Conservation (phyloP, 2,797 vertebrate genomes). For the Amphiprion clarkii region DNA sequence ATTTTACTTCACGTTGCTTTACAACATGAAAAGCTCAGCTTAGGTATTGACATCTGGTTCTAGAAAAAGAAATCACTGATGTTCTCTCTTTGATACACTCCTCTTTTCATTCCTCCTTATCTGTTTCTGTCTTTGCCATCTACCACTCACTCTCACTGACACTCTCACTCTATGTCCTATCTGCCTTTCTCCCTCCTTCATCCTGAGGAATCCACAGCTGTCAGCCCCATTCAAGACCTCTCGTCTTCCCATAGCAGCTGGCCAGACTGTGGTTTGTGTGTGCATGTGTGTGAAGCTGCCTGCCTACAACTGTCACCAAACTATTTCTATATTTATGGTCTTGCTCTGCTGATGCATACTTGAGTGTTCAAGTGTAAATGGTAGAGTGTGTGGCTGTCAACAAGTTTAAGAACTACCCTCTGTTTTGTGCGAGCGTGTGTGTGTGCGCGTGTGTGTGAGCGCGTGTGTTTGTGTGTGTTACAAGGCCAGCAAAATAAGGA, state of each 20-base stretch:
- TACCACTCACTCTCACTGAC: constrained; percentile 9
- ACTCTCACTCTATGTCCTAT: constrained; percentile 28
- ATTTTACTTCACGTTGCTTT: too few relatives aligned
- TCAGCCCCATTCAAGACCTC: constrained; percentile 75
- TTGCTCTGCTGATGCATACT: constrained; percentile 63
- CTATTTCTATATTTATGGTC: constrained; percentile 74
- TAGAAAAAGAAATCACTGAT: constrained; percentile 2
- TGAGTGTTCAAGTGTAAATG: constrained; percentile 65
- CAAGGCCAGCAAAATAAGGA: constrained; percentile 10
- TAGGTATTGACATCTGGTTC: neutral
- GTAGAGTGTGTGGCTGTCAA: constrained; percentile 61
- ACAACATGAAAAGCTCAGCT: neutral
- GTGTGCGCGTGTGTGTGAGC: neutral
- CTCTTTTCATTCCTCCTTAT: constrained; percentile 17
- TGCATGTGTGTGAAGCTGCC: constrained; percentile 21
- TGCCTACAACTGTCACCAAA: constrained; percentile 71
- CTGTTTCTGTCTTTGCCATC: constrained; percentile 2
- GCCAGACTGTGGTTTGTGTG: constrained; percentile 50
- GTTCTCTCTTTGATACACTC: neutral
- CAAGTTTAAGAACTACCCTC: constrained; percentile 44
- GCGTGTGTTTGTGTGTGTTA: constrained; percentile 7
- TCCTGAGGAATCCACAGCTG: constrained; percentile 83
- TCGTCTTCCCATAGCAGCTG: constrained; percentile 77
- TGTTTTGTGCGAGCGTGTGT: constrained; percentile 18
- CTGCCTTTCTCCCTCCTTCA: constrained; percentile 62